Evolutionary conservation across 2,888 invertebrate species (phyloP).

Genomic region (Drosophila mimetica): DNA sequence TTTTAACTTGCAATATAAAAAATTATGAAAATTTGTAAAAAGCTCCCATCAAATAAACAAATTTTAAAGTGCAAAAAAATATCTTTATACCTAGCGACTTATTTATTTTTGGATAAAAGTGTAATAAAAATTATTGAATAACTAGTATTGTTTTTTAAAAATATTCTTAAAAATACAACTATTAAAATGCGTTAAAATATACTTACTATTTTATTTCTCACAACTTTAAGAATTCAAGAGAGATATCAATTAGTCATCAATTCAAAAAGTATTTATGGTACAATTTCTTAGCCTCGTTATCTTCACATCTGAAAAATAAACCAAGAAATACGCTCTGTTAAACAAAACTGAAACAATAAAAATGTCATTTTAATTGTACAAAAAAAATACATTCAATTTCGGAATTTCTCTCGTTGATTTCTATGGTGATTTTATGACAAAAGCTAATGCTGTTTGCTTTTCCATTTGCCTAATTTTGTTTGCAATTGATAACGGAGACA

Average conservation of each 20-base stretch:
- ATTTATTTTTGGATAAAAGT: too few species aligned
- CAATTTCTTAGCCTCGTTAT: not conserved
- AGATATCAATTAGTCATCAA: not conserved
- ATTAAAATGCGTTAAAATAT: not conserved
- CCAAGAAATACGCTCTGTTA: not conserved
- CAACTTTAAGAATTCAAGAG: not conserved
- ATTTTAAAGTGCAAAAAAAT: too few species aligned
- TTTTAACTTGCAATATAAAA: too few species aligned
- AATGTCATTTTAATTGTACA: not conserved
- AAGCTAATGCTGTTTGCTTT: constrained; percentile 46
- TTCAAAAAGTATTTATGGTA: not conserved
- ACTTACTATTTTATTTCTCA: not conserved
- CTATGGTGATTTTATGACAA: constrained; percentile 32
- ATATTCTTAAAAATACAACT: not conserved
- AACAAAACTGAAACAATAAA: not conserved
- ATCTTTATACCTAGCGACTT: too few species aligned
- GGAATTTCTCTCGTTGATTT: constrained; percentile 22
- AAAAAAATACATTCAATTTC: not conserved
- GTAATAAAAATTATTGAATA: not conserved
- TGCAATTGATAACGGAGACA: constrained; percentile 34
- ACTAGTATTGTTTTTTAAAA: not conserved
- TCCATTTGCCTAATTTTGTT: constrained; percentile 37
- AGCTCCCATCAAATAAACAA: too few species aligned
- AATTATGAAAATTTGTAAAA: too few species aligned
- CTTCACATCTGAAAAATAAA: not conserved